phyloP scores from a whole-genome alignment of 2,888 invertebrate species.

The Macaria liturata region DNA sequence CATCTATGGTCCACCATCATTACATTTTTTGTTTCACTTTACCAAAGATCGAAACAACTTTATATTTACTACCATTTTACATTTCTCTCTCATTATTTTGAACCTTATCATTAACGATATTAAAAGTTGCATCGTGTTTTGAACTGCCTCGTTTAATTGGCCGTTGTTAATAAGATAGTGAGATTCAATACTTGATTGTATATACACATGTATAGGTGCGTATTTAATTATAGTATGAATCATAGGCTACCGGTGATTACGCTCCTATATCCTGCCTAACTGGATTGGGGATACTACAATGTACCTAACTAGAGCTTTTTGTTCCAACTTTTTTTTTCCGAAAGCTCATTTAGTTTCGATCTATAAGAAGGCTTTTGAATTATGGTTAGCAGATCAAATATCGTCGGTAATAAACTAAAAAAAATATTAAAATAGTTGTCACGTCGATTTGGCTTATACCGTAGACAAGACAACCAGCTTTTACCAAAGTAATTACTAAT shows the following conservation, averaged over 20 bases:
- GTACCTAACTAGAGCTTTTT: constrained; percentile 12
- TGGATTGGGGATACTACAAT: constrained; percentile 12
- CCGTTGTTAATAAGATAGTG: constrained; percentile 27
- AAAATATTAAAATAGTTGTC: too few relatives aligned
- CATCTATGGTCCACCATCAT: constrained; percentile 59
- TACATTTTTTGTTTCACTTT: constrained; percentile 57
- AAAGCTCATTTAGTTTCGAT: too few relatives aligned
- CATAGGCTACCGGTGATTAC: constrained; percentile 33
- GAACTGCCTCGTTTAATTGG: constrained; percentile 18
- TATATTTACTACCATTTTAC: constrained; percentile 20
- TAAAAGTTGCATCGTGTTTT: constrained; percentile 2
- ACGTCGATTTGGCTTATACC: too few relatives aligned
- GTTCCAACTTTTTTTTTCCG: constrained; percentile 1
- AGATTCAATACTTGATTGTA: not conserved
- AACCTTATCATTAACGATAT: constrained; percentile 22
- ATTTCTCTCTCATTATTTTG: constrained; percentile 10
- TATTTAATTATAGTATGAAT: constrained; percentile 36
- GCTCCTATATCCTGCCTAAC: constrained; percentile 17
- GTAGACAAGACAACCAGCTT: too few relatives aligned
- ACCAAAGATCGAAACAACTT: constrained; percentile 43
- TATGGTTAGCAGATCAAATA: too few relatives aligned
- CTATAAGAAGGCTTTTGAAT: too few relatives aligned
- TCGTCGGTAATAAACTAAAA: too few relatives aligned
- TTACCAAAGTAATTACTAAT: too few relatives aligned
- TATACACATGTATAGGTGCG: constrained; percentile 33